Conservation (phyloP, 2,797 vertebrate species). For the Chaetophractus vellerosus region DNA sequence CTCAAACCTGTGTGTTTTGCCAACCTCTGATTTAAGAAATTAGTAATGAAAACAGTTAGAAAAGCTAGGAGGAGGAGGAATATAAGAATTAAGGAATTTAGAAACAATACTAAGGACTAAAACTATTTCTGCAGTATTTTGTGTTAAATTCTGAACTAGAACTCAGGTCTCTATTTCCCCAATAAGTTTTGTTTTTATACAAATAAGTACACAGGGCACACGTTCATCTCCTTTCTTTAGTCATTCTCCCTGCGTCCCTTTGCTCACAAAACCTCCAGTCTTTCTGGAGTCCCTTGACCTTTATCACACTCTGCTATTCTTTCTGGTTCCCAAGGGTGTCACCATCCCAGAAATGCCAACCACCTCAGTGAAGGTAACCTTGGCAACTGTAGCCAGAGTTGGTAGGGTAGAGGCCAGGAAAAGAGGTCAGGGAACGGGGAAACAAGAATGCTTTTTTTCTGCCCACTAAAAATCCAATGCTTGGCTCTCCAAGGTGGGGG, state of each 20-base stretch:
- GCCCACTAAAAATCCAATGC: background rate
- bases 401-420: background rate
- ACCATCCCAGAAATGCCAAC: background rate
- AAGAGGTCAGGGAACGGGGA: background rate
- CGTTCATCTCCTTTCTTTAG: background rate
- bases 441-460: too few relatives aligned
- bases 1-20: background rate
- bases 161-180: background rate
- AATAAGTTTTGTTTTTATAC: background rate
- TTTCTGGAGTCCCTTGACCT: background rate
- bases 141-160: conserved; percentile 4
- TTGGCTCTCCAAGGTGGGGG: background rate
- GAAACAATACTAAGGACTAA: background rate
- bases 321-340: background rate
- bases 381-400: background rate
- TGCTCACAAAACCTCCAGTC: background rate
- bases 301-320: background rate
- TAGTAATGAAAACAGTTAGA: background rate
- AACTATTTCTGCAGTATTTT: background rate
- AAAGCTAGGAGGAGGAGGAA: background rate
- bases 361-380: background rate
- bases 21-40: background rate
- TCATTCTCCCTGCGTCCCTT: background rate
- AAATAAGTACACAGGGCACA: background rate
- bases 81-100: background rate